These are phyloP conservation scores for Drosophila ogumai DNA, from an alignment of 1,140 invertebrate species.

Conservation along the genomic window DNA sequence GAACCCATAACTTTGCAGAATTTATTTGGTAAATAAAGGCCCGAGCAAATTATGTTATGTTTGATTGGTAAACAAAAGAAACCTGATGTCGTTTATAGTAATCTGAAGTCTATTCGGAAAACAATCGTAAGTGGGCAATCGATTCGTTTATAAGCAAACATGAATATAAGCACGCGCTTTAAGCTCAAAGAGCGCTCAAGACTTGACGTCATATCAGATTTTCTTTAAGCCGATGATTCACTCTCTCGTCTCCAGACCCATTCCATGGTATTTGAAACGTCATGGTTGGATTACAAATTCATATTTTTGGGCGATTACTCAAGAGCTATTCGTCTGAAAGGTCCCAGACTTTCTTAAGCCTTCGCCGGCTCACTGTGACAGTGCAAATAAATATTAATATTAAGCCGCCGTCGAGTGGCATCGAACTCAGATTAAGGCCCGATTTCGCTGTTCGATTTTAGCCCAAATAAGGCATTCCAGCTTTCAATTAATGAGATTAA, in stretches of 20 bases:
- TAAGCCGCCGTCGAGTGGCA: conserved; percentile 2
- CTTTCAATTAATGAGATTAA: conserved; percentile 51
- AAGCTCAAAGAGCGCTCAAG: conserved; percentile 1
- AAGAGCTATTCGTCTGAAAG: conserved; percentile 8
- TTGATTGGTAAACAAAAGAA: conserved; percentile 52
- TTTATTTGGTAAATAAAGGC: conserved; percentile 32
- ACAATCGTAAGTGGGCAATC: conserved; percentile 48
- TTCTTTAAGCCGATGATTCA: conserved; percentile 34
- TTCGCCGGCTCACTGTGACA: conserved; percentile 34
- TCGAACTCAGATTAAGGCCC: conserved; percentile 28
- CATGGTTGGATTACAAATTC: conserved; percentile 25
- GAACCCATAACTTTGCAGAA: conserved; percentile 10
- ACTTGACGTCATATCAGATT: conserved; percentile 41
- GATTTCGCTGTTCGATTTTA: conserved; percentile 19
- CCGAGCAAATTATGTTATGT: conserved; percentile 26
- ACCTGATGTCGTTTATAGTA: conserved; percentile 44
- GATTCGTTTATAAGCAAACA: conserved; percentile 27
- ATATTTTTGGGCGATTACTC: conserved; percentile 43
- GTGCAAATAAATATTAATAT: conserved; percentile 21
- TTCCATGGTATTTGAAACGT: conserved; percentile 26
- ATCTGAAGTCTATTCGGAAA: conserved; percentile 22
- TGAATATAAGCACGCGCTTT: conserved; percentile 29
- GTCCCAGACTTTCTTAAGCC: conserved; percentile 28
- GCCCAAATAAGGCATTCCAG: conserved; percentile 34
- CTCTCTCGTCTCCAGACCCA: neutral